Percentiles rank a stretch among this genome's conserved stretches.
Evolutionary conservation across 1,140 invertebrate species (phyloP).

Genomic region (Rhyacophila brunnea): DNA sequence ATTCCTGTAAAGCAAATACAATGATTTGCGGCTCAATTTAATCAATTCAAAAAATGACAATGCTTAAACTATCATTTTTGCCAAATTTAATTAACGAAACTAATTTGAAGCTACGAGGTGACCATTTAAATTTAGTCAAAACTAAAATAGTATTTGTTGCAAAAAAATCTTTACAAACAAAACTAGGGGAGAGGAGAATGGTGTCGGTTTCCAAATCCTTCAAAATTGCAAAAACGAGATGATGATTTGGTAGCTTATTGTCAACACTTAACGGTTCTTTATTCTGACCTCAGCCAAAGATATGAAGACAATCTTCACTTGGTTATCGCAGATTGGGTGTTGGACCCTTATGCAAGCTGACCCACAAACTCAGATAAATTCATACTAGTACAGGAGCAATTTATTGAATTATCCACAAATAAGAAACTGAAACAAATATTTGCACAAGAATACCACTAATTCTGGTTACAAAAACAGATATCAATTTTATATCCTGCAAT

Average conservation of each 20-base stretch:
- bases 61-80: no score
- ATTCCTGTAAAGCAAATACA: no score
- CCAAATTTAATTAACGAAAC: no score
- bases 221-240: conserved; percentile 9
- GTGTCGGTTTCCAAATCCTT: conserved; percentile 7
- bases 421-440: no score
- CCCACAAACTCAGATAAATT: conserved; percentile 1
- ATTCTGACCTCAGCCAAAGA: conserved; percentile 8
- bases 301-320: conserved; percentile 1
- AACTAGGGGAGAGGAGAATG: neutral
- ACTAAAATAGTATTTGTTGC: no score
- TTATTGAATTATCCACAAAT: no score
- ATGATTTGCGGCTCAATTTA: no score
- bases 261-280: conserved; percentile 6
- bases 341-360: neutral
- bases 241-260: conserved; percentile 5
- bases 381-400: neutral
- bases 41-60: no score
- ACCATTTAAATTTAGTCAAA: no score
- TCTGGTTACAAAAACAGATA: conserved; percentile 1
- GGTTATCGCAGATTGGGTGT: conserved; percentile 5
- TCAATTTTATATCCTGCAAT: neutral
- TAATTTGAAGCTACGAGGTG: no score
- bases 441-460: no score
- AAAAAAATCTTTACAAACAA: no score